Evolutionary conservation across 2,113 vertebrate genomes (phyloP).

Genomic region (Urocolius indicus): DNA sequence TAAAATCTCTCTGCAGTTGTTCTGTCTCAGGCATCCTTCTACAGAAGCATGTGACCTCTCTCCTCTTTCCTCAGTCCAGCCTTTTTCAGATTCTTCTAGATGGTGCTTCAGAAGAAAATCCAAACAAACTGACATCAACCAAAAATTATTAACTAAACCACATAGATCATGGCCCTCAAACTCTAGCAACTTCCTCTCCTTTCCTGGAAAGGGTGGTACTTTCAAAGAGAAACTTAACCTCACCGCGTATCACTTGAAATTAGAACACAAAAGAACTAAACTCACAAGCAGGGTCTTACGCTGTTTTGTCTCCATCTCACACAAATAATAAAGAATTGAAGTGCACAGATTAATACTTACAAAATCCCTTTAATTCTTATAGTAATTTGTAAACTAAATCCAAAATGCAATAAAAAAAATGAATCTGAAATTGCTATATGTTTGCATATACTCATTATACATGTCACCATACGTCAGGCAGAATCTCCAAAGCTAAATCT

Average conservation of each 20-base stretch:
- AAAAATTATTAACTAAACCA: not conserved
- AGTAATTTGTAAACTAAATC: not conserved
- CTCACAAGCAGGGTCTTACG: not conserved
- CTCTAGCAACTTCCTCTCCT: not conserved
- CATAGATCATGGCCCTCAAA: not conserved
- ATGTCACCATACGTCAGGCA: not conserved
- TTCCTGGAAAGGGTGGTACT: not conserved
- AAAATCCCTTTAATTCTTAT: not conserved
- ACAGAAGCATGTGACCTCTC: not conserved
- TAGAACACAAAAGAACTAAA: not conserved
- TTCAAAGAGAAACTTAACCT: not conserved
- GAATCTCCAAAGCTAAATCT: slow-evolving; percentile 41
- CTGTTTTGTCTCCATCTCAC: not conserved
- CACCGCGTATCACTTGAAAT: not conserved
- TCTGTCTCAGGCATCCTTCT: not conserved
- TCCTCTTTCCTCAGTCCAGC: not conserved
- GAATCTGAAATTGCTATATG: not conserved
- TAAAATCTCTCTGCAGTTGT: not conserved
- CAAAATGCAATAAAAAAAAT: slow-evolving; percentile 5
- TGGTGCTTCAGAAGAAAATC: not conserved
- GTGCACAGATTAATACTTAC: not conserved
- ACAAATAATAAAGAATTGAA: not conserved
- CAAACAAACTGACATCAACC: not conserved
- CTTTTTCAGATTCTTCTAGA: not conserved
- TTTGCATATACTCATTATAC: slow-evolving; percentile 29